These are phyloP conservation scores for Agrypnia vestita DNA, from an alignment of 1,140 invertebrate genomes.

Conservation along the genomic window DNA sequence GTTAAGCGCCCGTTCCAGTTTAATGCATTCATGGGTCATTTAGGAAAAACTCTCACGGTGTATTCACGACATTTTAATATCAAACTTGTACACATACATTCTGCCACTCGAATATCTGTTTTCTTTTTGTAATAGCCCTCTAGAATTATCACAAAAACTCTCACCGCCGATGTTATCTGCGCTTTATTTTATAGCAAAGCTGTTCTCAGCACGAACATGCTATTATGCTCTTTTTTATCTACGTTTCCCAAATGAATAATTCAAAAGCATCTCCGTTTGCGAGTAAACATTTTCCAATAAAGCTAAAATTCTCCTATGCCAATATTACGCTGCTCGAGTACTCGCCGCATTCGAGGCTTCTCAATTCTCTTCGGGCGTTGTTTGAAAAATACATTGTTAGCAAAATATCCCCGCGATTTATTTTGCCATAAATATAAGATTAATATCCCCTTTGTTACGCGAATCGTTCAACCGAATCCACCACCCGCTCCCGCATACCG, in stretches of 20 bases:
- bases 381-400: conserved; percentile 54
- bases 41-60: neutral
- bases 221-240: neutral
- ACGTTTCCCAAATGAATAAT: conserved; percentile 4
- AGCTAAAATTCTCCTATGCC: conserved; percentile 5
- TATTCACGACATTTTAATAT: neutral
- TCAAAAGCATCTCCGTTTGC: neutral
- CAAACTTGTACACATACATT: neutral
- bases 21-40: conserved; percentile 20
- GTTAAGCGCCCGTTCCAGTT: conserved; percentile 18
- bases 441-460: conserved; percentile 56
- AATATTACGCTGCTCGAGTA: conserved; percentile 33
- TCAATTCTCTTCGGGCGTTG: conserved; percentile 28
- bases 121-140: no score
- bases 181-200: no score
- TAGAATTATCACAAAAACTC: no score
- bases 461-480: conserved; percentile 46
- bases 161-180: no score
- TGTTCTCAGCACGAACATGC: no score
- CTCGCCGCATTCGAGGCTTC: conserved; percentile 20
- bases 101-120: neutral
- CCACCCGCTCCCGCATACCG: conserved; percentile 12
- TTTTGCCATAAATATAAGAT: conserved; percentile 57
- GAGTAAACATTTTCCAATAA: conserved; percentile 13
- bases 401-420: conserved; percentile 52